phyloP scores from a whole-genome alignment of 2,888 invertebrate genomes.

The Trypoxylon attenuatum region DNA sequence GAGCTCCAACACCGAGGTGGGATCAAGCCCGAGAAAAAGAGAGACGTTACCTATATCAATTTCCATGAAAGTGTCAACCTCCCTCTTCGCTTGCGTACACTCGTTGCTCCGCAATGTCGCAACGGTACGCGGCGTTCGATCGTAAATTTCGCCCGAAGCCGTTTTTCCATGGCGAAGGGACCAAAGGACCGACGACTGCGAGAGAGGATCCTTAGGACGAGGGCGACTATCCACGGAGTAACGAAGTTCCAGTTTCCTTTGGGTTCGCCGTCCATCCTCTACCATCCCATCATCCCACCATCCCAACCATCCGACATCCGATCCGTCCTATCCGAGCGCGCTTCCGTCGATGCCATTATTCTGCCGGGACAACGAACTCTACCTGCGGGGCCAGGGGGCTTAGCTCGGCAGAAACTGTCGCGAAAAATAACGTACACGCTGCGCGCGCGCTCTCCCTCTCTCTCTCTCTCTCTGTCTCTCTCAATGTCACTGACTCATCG shows the following conservation, averaged over 20 bases:
- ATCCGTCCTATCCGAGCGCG: slow-evolving; percentile 12
- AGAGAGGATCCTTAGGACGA: too few species aligned
- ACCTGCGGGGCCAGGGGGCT: slow-evolving; percentile 36
- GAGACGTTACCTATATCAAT: slow-evolving; percentile 34
- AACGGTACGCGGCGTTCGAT: slow-evolving; percentile 21
- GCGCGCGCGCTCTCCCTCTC: slow-evolving; percentile 9
- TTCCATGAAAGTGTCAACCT: slow-evolving; percentile 27
- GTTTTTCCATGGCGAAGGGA: slow-evolving; percentile 12
- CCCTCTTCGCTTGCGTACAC: slow-evolving; percentile 8
- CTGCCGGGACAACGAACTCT: slow-evolving; percentile 42
- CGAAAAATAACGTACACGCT: slow-evolving; percentile 38
- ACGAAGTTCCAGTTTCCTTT: slow-evolving; percentile 30
- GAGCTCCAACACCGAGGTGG: background rate
- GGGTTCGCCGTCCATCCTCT: slow-evolving; percentile 3
- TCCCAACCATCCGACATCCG: background rate
- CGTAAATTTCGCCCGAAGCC: slow-evolving; percentile 30
- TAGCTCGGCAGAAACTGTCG: slow-evolving; percentile 60
- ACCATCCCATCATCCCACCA: slow-evolving; percentile 19
- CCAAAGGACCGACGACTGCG: background rate
- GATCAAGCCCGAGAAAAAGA: background rate
- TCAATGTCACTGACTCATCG: slow-evolving; percentile 44
- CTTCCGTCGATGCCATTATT: slow-evolving; percentile 28
- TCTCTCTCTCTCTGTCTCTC: too few species aligned
- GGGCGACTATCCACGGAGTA: slow-evolving; percentile 16
- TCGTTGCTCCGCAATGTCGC: too few species aligned